phyloP scores from a whole-genome alignment of 2,888 invertebrate genomes.

The Mimachlamys varia region DNA sequence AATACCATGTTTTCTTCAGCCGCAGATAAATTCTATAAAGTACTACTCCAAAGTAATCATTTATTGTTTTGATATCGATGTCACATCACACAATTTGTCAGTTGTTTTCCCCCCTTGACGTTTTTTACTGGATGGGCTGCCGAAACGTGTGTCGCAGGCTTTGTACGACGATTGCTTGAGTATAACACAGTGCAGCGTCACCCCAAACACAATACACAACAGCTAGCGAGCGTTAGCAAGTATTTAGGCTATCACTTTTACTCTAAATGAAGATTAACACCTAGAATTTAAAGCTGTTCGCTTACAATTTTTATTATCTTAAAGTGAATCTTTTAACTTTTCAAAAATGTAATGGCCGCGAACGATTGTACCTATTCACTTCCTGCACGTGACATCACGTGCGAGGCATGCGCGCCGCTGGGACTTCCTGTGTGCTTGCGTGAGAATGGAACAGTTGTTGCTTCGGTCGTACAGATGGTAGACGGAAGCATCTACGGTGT shows the following conservation, averaged over 20 bases:
- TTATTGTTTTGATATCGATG: not conserved
- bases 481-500: not conserved
- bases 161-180: not conserved
- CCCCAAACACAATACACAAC: not conserved
- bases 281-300: conserved; percentile 23
- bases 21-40: not conserved
- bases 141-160: not conserved
- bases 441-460: conserved; percentile 18
- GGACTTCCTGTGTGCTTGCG: conserved; percentile 21
- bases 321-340: conserved; percentile 28
- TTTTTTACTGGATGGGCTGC: not conserved
- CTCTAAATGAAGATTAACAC: conserved; percentile 18
- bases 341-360: not conserved
- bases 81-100: not conserved
- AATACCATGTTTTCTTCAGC: not conserved
- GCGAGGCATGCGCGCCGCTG: not conserved
- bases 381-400: conserved; percentile 27
- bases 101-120: not conserved
- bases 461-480: conserved; percentile 5
- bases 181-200: not conserved
- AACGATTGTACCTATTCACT: conserved; percentile 8
- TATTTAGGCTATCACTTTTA: not conserved
- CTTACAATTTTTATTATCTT: conserved; percentile 20
- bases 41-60: not conserved
- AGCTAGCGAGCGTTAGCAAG: not conserved